Base-by-base conservation (phyloP, 2,797 vertebrate species). In the Clamator glandarius region DNA sequence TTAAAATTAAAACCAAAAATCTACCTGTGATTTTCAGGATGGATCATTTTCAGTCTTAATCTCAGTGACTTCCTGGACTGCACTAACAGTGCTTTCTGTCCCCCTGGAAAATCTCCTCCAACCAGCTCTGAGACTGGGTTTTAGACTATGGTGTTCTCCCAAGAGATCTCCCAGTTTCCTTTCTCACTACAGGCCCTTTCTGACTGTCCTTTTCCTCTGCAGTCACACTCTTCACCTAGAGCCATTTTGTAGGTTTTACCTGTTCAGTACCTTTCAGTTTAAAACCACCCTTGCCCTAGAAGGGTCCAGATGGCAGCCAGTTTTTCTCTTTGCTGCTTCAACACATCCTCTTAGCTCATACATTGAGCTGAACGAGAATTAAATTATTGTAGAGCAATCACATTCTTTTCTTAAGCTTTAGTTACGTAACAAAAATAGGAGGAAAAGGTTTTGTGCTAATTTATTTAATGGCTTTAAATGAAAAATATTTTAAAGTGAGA, bases 321-420 rank as follows among this genome's bases (percentile, higher is more conserved):
- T 5, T n/a, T 50, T 58, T 82, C 48, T 29, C 35, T 74, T 52
- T 67, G 33, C 24, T 87, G 46, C 59, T 79, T 87, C 63, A 76
- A 41, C 15, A 33, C 23, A 41, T 41, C 9, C 42, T 77, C 51
- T 70, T 42, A 58, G 17, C 15, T 58, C 5, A 39, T 35, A 62
- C 7, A n/a, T 3, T 46, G 48, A 93, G n/a, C 20, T 58, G n/a
- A 75, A 57, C 72, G 7, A 62, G 44, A 44, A 46, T 39, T n/a
- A 66, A 57, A 79, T 41, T 17, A 46, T 69, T 7, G 4, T 58
- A 39, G 55, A 9, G 2, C 48, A 70, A 51, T 26, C 18, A 16
- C 13, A 63, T 76, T 95, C 54, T 66, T 74, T 55, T 69, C 76
- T 66, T 54, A 67, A 54, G 28, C 25, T 83, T 90, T 23, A 91